Evolutionary conservation across 2,888 invertebrate genomes (phyloP).

Genomic region (Stenodema calcarata): DNA sequence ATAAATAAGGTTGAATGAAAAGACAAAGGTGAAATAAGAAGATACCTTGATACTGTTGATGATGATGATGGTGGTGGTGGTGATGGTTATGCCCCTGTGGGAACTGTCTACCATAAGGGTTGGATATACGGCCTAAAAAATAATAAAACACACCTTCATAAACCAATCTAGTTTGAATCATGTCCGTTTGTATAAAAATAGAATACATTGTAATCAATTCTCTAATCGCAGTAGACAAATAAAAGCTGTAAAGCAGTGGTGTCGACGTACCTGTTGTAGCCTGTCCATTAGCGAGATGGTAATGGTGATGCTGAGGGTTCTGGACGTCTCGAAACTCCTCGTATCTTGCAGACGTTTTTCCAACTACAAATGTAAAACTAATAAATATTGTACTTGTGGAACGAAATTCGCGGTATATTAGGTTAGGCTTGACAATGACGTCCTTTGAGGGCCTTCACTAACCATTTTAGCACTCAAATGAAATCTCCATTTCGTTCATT

Average conservation of each 20-base stretch:
- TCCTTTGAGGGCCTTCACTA: too few species aligned
- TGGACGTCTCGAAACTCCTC: constrained; percentile 20
- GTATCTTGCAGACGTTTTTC: background rate
- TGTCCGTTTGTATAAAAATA: too few species aligned
- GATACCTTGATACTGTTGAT: background rate
- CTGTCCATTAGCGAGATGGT: constrained; percentile 14
- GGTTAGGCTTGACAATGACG: too few species aligned
- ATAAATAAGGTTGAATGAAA: background rate
- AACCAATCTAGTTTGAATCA: too few species aligned
- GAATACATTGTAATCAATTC: too few species aligned
- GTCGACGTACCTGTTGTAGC: background rate
- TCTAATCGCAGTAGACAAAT: background rate
- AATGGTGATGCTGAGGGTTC: constrained; percentile 30
- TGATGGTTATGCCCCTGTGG: constrained; percentile 29
- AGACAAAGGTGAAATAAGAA: background rate
- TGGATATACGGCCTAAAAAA: background rate
- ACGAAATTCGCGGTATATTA: too few species aligned
- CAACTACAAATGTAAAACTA: background rate
- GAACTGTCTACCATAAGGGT: background rate
- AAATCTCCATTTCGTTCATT: too few species aligned
- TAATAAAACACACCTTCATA: background rate
- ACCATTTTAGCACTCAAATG: too few species aligned
- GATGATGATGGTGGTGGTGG: constrained; percentile 40
- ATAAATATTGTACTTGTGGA: background rate
- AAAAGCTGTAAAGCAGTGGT: background rate